Conservation (phyloP, 2,888 invertebrate species). For the Lochmaea crataegi region DNA sequence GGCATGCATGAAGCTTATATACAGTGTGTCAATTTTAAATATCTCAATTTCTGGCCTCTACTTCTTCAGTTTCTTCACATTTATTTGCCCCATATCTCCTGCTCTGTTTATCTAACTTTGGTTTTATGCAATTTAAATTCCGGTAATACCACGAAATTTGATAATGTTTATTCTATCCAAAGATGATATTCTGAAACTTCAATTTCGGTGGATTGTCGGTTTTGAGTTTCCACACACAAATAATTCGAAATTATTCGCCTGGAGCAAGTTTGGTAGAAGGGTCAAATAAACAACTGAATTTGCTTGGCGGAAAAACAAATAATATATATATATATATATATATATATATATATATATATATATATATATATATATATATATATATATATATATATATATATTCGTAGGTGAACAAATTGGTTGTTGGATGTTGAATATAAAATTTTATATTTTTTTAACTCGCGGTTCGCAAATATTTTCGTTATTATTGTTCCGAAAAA, state of each 20-base stretch:
- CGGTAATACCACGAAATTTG: not conserved
- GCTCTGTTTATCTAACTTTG: too few species aligned
- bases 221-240: not conserved
- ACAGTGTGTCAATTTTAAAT: too few species aligned
- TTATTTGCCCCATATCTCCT: too few species aligned
- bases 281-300: not conserved
- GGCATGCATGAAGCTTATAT: too few species aligned
- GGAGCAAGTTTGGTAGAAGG: not conserved
- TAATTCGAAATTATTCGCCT: not conserved
- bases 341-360: too few species aligned
- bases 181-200: not conserved
- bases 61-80: too few species aligned
- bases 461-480: not conserved
- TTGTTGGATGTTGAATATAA: not conserved
- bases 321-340: too few species aligned
- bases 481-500: not conserved
- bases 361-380: too few species aligned
- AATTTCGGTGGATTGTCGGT: not conserved
- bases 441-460: not conserved
- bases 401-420: not conserved
- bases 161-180: not conserved
- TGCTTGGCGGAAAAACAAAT: not conserved
- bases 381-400: too few species aligned
- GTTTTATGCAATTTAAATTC: not conserved
- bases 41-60: too few species aligned